Percentiles rank a stretch among this genome's conserved stretches.
phyloP scores from a whole-genome alignment of 2,797 vertebrate species.

The Gila robusta region DNA sequence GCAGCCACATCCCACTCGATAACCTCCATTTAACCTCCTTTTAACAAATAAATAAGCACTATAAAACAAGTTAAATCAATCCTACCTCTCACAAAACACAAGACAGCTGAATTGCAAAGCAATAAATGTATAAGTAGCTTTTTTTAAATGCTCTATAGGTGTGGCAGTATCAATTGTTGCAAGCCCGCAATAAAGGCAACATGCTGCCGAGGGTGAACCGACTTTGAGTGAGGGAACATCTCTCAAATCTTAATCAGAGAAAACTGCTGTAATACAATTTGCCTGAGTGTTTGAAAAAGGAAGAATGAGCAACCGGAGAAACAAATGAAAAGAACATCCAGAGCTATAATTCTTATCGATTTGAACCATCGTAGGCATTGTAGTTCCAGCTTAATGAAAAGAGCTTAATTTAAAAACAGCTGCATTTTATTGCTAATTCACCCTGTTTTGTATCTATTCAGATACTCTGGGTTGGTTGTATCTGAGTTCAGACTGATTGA shows the following conservation, averaged over 20 bases:
- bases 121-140: background rate
- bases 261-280: constrained; percentile 23
- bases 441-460: background rate
- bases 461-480: background rate
- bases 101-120: background rate
- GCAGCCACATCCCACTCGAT: constrained; percentile 4
- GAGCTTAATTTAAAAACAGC: background rate
- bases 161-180: background rate
- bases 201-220: background rate
- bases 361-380: background rate
- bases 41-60: constrained; percentile 30
- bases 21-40: constrained; percentile 30
- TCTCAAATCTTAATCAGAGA: constrained; percentile 27
- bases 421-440: background rate
- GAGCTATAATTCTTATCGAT: background rate
- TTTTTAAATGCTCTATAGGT: background rate
- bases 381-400: background rate
- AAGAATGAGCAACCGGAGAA: background rate
- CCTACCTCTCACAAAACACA: background rate
- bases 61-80: constrained; percentile 35
- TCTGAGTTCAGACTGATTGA: constrained; percentile 1
- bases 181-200: background rate
- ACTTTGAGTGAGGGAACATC: constrained; percentile 7
- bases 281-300: background rate
- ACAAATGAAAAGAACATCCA: background rate